Evolutionary conservation across 2,797 vertebrate species (phyloP).

Genomic region (Rallus crepitans): DNA sequence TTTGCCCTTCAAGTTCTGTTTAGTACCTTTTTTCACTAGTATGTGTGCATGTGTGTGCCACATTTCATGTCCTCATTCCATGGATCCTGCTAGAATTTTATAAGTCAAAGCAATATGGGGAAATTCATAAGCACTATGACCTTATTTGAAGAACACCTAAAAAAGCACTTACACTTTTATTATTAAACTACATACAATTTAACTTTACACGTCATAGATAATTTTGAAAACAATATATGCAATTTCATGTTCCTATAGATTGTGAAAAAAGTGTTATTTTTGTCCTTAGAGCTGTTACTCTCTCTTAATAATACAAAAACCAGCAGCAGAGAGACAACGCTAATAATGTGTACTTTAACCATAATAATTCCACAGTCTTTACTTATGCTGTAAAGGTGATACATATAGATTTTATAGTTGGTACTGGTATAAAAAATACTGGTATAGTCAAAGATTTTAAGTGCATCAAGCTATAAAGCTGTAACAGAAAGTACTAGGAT

Average conservation of each 20-base stretch:
- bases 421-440: not conserved
- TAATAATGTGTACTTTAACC: not conserved
- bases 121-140: not conserved
- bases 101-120: not conserved
- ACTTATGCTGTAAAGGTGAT: not conserved
- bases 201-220: not conserved
- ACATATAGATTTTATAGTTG: not conserved
- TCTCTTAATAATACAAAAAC: not conserved
- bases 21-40: not conserved
- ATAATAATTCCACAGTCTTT: not conserved
- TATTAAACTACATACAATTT: not conserved
- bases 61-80: not conserved
- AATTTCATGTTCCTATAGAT: not conserved
- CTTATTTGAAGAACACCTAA: not conserved
- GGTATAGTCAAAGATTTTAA: not conserved
- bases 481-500: not conserved
- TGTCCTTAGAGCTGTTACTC: not conserved
- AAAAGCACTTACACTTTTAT: constrained; percentile 4
- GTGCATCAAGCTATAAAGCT: not conserved
- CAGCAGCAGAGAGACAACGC: not conserved
- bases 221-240: not conserved
- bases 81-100: not conserved
- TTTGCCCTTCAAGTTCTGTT: not conserved
- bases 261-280: not conserved
- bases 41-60: not conserved